These are phyloP conservation scores for Acanthornis magna DNA, from an alignment of 2,797 vertebrate species.

Conservation along the genomic window DNA sequence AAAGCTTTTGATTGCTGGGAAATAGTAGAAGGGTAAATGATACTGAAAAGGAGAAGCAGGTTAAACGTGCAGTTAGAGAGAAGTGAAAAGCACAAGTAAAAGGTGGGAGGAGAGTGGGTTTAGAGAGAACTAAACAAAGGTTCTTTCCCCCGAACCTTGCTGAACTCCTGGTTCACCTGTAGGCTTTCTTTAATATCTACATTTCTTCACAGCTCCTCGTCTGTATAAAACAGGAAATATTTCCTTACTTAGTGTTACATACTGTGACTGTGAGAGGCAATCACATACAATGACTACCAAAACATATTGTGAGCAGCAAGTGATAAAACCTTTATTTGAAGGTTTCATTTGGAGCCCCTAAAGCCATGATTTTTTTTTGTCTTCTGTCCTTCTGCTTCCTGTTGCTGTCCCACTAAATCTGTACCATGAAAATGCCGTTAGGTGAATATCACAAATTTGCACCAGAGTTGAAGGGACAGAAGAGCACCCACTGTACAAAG, in stretches of 20 bases:
- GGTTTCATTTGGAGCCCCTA: not conserved
- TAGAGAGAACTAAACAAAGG: not conserved
- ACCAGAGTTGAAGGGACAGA: not conserved
- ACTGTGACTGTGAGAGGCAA: not conserved
- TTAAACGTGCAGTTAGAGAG: not conserved
- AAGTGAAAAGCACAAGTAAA: not conserved
- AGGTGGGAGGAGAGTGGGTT: not conserved
- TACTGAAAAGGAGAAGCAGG: not conserved
- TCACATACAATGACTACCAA: not conserved
- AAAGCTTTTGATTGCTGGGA: not conserved
- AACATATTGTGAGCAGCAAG: not conserved
- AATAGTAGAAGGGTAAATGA: not conserved
- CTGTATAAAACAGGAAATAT: not conserved
- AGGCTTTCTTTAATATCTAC: not conserved
- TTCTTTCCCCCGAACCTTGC: not conserved
- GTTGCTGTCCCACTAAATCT: not conserved
- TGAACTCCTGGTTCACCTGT: not conserved
- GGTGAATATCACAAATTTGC: not conserved
- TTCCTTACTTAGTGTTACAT: not conserved
- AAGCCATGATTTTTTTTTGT: not conserved
- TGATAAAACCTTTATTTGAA: not conserved
- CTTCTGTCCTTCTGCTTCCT: not conserved
- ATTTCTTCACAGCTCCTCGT: not conserved
- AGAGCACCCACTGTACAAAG: not conserved
- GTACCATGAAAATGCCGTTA: rapidly evolving